Evolutionary conservation across 2,113 vertebrate species (phyloP).

Genomic region (Hemiprocne comata): DNA sequence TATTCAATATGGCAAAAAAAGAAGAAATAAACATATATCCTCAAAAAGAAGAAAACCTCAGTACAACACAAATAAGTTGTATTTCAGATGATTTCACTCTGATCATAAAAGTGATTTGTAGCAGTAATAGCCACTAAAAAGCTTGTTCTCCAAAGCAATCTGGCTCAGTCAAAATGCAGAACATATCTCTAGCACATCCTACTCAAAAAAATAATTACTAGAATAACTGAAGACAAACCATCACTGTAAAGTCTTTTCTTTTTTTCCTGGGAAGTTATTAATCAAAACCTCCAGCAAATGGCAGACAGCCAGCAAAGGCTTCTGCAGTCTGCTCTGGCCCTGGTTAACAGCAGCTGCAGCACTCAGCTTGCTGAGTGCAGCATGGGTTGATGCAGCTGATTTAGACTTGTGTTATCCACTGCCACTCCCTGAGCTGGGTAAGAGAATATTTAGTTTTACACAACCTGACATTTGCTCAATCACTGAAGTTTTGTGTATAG

Average conservation of each 20-base stretch:
- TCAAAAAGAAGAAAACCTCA: conserved; percentile 2
- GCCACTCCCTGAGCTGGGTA: neutral
- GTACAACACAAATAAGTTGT: conserved; percentile 20
- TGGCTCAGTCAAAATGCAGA: conserved; percentile 1
- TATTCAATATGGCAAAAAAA: neutral
- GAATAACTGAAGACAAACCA: conserved; percentile 34
- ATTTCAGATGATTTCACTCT: neutral
- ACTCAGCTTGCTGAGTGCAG: neutral
- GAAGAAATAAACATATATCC: neutral
- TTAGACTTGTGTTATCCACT: neutral
- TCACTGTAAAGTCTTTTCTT: conserved; percentile 3
- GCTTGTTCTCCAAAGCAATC: neutral
- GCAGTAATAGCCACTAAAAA: conserved; percentile 29
- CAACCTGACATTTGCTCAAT: neutral
- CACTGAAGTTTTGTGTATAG: neutral
- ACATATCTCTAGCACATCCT: neutral
- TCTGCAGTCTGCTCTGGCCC: neutral
- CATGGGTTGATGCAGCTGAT: neutral
- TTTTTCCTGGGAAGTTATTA: conserved; percentile 24
- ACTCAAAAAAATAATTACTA: conserved; percentile 36
- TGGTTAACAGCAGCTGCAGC: neutral
- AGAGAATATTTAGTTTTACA: neutral
- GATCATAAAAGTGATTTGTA: conserved; percentile 12
- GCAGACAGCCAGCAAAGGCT: neutral
- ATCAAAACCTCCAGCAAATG: neutral